Evolutionary conservation across 2,113 vertebrate genomes (phyloP).

Genomic region (Forbesichthys agassizii): DNA sequence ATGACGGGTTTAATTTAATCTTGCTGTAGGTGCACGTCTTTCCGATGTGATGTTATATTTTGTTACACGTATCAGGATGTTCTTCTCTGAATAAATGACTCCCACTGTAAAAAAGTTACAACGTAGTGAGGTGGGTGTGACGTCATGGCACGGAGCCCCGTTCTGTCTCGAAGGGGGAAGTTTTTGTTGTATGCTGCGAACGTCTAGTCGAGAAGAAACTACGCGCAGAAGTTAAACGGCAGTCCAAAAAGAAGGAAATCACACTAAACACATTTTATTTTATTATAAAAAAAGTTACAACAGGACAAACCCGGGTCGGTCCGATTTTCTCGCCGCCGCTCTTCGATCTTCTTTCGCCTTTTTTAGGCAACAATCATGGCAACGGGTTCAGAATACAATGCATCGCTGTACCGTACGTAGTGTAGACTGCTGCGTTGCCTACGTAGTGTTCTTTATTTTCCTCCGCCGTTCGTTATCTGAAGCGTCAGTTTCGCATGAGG

Average conservation of each 20-base stretch:
- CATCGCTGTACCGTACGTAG: background rate
- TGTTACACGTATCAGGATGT: too few relatives aligned
- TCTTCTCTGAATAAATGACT: background rate
- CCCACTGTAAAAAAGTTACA: constrained; percentile 10
- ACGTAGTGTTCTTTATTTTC: too few relatives aligned
- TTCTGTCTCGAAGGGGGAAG: constrained; percentile 62
- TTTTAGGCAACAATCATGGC: background rate
- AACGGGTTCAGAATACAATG: background rate
- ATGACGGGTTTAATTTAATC: too few relatives aligned
- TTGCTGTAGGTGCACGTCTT: too few relatives aligned
- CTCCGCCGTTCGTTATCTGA: too few relatives aligned
- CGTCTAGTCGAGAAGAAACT: background rate
- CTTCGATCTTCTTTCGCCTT: background rate
- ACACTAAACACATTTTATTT: background rate
- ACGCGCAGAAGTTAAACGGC: background rate
- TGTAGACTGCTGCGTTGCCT: too few relatives aligned
- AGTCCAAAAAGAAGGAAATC: background rate
- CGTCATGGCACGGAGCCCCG: constrained; percentile 66
- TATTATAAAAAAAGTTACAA: too few relatives aligned
- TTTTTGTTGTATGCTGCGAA: constrained; percentile 29
- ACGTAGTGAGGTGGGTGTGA: constrained; percentile 48
- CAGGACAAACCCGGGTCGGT: too few relatives aligned
- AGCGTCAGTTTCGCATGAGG: constrained; percentile 52
- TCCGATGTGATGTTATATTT: too few relatives aligned
- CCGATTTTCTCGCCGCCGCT: too few relatives aligned